Conservation (phyloP, 2,797 vertebrate species). For the Choloepus didactylus region DNA sequence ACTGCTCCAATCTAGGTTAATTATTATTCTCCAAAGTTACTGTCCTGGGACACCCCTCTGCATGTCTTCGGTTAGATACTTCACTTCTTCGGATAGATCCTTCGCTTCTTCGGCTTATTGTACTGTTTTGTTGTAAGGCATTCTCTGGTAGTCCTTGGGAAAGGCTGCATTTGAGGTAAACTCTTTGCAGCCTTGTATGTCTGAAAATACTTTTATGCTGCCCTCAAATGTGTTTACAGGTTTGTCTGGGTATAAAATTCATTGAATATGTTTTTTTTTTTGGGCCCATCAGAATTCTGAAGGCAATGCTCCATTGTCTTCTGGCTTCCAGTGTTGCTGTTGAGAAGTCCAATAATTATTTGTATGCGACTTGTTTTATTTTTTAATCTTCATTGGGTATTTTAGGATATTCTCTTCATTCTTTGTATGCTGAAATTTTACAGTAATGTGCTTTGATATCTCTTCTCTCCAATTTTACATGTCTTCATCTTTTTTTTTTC, state of each 20-base stretch:
- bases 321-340: not conserved
- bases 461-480: constrained; percentile 6
- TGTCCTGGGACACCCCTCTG: not conserved
- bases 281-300: not conserved
- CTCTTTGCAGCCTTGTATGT: not conserved
- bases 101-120: not conserved
- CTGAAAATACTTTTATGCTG: not conserved
- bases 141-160: not conserved
- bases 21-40: no score
- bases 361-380: constrained; percentile 35
- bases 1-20: not conserved
- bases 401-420: not conserved
- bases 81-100: no score
- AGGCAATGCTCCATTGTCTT: not conserved
- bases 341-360: not conserved
- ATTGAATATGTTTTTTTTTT: not conserved
- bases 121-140: not conserved
- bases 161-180: not conserved
- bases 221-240: not conserved
- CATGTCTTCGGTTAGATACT: not conserved
- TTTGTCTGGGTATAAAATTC: not conserved
- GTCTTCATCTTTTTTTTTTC: not conserved
- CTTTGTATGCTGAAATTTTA: not conserved
- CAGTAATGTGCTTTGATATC: not conserved
- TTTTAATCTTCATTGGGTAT: not conserved